Evolutionary conservation across 2,113 vertebrate species (phyloP), one percentile per base, ranked within the genome.

Genomic region (Etheostoma spectabile): DNA sequence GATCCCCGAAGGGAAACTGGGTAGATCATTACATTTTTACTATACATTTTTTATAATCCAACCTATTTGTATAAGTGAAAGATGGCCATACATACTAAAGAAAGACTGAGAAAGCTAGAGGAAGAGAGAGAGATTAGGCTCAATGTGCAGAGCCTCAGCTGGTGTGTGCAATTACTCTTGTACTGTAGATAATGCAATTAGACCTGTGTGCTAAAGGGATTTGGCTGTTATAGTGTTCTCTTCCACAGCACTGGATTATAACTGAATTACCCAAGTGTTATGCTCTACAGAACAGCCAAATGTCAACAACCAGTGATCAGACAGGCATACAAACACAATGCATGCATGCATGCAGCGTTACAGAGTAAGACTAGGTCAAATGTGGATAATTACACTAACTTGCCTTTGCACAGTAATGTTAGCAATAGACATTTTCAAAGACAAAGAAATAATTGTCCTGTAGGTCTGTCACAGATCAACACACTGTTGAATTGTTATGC

Each of bases 181-280:
- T 77, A 87, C 82, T 79, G 80, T 46, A 87, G 75, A 84, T 93
- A 93, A 94, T 88, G 81, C 84, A 91, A 92, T 95, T 92, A 94
- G 81, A 78, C 71, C 81, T 49, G 82, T 88, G 89, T 76, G 79
- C 82, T 89, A 88, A 89, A 88, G 79, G 85, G 89, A 87, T 88
- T 83, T 87, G 80, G 55, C 82, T 62, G 72, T 83, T 83, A 82
- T 18, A 77, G 64, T 76, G 85, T 85, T 87, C 80, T 80, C 77
- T 88, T 89, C 79, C 86, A 89, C 84, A 52, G 82, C 62, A 61
- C 73, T 82, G 74, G 82, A 90, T 90, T 90, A 85, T 80, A 85
- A 83, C 53, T 65, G 74, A 87, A 88, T 90, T 87, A 89, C 27
- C 49, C 3, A 52, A 79, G 74, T 67, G 77, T 86, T 89, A 61